A percentile compares a stretch with the other conserved stretches of the same genome.
These are phyloP conservation scores for Saccostrea glomerata DNA, from an alignment of 1,140 invertebrate species.

Conservation along the genomic window DNA sequence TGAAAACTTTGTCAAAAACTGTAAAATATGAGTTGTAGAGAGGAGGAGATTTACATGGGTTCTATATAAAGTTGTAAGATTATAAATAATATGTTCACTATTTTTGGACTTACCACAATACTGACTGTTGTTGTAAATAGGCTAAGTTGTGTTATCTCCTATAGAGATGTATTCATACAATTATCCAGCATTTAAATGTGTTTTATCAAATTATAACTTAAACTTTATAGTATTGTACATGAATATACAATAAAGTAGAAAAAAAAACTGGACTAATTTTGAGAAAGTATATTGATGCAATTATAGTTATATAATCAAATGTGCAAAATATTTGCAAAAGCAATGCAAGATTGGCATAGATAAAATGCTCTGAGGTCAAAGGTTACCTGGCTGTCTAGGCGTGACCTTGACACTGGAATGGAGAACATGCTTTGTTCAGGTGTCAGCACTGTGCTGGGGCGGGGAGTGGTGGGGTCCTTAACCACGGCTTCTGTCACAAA, in stretches of 20 bases:
- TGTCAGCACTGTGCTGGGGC: slow-evolving; percentile 70
- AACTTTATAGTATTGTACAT: background rate
- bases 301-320: background rate
- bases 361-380: background rate
- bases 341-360: background rate
- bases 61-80: background rate
- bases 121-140: slow-evolving; percentile 4
- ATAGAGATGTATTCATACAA: background rate
- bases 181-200: background rate
- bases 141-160: slow-evolving; percentile 26
- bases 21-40: background rate
- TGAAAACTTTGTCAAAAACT: background rate
- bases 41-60: background rate
- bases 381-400: slow-evolving; percentile 73
- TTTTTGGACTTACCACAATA: slow-evolving; percentile 26
- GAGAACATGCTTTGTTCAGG: slow-evolving; percentile 74
- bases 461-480: slow-evolving; percentile 75
- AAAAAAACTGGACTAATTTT: background rate
- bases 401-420: slow-evolving; percentile 69
- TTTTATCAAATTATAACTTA: background rate
- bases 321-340: background rate
- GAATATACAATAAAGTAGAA: background rate
- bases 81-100: background rate
- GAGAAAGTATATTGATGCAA: background rate
- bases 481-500: slow-evolving; percentile 77